Evolutionary conservation across 2,797 vertebrate genomes (phyloP), one percentile per base, ranked within the genome.

Genomic region (Oophaga sylvatica): DNA sequence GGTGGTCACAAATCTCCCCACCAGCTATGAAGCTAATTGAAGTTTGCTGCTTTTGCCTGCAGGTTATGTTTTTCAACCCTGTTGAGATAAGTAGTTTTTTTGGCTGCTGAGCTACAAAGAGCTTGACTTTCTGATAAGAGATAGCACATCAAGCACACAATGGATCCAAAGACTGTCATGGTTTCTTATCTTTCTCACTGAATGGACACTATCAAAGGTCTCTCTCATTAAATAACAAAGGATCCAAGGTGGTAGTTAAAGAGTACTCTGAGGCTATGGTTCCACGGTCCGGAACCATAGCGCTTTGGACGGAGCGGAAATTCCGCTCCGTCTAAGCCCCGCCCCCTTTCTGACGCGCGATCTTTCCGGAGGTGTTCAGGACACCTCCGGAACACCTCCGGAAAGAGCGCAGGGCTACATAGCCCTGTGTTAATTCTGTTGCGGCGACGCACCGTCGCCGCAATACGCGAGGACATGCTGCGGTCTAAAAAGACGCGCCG

Each of bases 1-100:
- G 88, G 88, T 89, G 88, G 83, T 80, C 84, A 89, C 84, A 89
- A 71, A 86, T 82, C 80, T 80, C 45, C 41, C 63, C 73, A 78
- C 63, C 73, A 71, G 84, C 84, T 70, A 86, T 82, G 70, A 78
- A 41, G 56, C 73, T 89, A 89, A 89, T 89, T 86, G 41, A 89
- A 62, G 53, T 60, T 57, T 79, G 41, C 35, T 86, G 63, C 22
- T 53, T 79, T 48, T 73, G 80, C 84, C 84, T 89, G 41, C 80
- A 89, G 88, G 88, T 73, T 79, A 78, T 82, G 67, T 63, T 89
- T 86, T 79, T 89, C 62, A 89, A 71, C 79, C 63, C 73, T 77
- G 62, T 41, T 77, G 15, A 79, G 79, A 89, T 76, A 83, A 78
- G 79, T 67, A 35, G 48, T 70, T 68, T 79, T 81, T 82, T 65